Conservation (phyloP, 1,140 invertebrate genomes). For the Micrasema minimum region DNA sequence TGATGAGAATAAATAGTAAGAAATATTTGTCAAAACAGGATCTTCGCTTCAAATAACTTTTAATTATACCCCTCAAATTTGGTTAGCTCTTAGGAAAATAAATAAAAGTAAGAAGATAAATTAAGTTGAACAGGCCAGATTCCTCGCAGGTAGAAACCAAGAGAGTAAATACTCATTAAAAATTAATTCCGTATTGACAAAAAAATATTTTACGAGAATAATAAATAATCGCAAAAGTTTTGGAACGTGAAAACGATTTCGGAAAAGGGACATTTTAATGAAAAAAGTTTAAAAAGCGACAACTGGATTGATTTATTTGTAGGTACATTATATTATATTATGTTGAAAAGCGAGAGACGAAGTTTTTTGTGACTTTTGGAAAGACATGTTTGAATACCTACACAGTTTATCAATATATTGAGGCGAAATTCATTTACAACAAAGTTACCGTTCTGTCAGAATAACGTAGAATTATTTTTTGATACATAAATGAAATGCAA, state of each 20-base stretch:
- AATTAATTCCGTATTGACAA: slow-evolving; percentile 34
- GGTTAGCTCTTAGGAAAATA: slow-evolving; percentile 48
- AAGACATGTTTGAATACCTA: not conserved
- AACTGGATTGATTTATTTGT: slow-evolving; percentile 32
- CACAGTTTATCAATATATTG: not conserved
- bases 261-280: slow-evolving; percentile 26
- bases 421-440: not conserved
- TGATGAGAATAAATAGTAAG: not conserved
- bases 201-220: slow-evolving; percentile 29
- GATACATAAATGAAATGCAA: no score
- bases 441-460: no score
- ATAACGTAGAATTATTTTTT: no score
- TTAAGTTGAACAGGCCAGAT: slow-evolving; percentile 45
- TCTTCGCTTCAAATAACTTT: slow-evolving; percentile 36
- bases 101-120: slow-evolving; percentile 53
- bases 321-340: no score
- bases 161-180: slow-evolving; percentile 34
- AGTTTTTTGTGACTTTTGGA: not conserved
- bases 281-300: slow-evolving; percentile 35
- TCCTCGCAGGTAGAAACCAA: not conserved
- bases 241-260: slow-evolving; percentile 18
- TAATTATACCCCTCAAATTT: slow-evolving; percentile 34
- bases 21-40: slow-evolving; percentile 8
- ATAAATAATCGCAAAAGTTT: slow-evolving; percentile 32
- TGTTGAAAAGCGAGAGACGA: not conserved